These are phyloP conservation scores for Zaprionus davidi DNA, from an alignment of 1,140 invertebrate species.

Conservation along the genomic window DNA sequence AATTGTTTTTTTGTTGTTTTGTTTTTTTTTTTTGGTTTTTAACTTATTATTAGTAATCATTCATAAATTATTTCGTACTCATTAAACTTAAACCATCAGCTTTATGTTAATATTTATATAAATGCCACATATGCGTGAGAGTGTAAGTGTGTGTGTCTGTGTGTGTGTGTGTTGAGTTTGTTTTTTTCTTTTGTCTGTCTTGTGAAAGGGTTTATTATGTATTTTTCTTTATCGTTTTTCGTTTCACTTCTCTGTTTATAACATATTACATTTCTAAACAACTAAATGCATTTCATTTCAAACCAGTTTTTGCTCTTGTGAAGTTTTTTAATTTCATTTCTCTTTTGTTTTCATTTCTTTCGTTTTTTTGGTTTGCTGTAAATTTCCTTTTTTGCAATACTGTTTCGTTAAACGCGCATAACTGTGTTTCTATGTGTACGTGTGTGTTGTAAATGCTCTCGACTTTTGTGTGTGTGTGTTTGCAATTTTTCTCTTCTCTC, in stretches of 20 bases:
- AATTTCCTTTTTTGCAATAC: conserved; percentile 59
- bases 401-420: conserved; percentile 58
- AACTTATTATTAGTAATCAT: conserved; percentile 65
- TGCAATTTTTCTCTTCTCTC: neutral
- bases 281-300: conserved; percentile 50
- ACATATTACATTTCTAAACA: conserved; percentile 39
- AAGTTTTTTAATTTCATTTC: conserved; percentile 14
- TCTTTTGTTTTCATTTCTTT: conserved; percentile 20
- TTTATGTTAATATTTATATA: conserved; percentile 69
- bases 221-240: conserved; percentile 41
- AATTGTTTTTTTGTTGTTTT: conserved; percentile 53
- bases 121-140: conserved; percentile 69
- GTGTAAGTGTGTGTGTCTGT: conserved; percentile 35
- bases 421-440: conserved; percentile 30
- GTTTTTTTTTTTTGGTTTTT: conserved; percentile 43
- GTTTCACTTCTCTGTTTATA: conserved; percentile 17
- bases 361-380: conserved; percentile 21
- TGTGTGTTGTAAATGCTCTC: conserved; percentile 9
- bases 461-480: conserved; percentile 24
- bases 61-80: conserved; percentile 77
- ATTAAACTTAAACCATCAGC: conserved; percentile 76
- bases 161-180: conserved; percentile 35
- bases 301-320: conserved; percentile 29
- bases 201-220: conserved; percentile 25
- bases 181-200: conserved; percentile 28